A percentile compares a stretch with the other conserved stretches of the same genome.
phyloP scores from a whole-genome alignment of 2,113 vertebrate species.

The Delphinus delphis region DNA sequence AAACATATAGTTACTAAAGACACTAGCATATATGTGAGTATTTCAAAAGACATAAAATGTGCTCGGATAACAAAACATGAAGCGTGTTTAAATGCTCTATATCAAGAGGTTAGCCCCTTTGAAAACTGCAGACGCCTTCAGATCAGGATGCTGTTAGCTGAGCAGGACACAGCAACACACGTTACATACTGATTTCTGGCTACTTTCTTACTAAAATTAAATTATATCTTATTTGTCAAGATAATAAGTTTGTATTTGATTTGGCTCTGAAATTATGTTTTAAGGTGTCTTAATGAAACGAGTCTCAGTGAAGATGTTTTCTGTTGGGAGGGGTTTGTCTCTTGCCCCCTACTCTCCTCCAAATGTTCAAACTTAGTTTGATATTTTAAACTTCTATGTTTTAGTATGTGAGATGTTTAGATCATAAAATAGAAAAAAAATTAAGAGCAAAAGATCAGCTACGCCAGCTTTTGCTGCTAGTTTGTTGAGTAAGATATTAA shows the following conservation, averaged over 20 bases:
- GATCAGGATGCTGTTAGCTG: not conserved
- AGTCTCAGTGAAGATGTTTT: not conserved
- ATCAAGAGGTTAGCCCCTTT: not conserved
- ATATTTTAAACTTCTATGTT: not conserved
- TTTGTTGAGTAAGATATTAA: not conserved
- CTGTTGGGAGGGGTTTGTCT: not conserved
- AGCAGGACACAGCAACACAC: not conserved
- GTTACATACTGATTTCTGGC: not conserved
- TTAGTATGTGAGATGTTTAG: not conserved
- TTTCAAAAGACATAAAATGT: conserved; percentile 69
- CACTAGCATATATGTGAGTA: conserved; percentile 53
- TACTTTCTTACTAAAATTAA: not conserved
- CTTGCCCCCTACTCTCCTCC: not conserved
- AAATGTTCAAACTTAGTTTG: not conserved
- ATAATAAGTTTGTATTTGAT: not conserved
- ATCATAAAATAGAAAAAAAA: not conserved
- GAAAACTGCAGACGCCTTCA: not conserved
- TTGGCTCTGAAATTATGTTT: not conserved
- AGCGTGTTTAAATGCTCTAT: not conserved
- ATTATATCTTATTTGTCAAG: not conserved
- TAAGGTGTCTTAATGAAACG: not conserved
- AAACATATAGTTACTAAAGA: conserved; percentile 81
- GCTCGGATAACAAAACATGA: conserved; percentile 30
- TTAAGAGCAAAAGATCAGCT: not conserved
- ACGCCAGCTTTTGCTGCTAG: not conserved